Conservation (phyloP, 2,797 vertebrate species). For the Melanotaenia nigrans region DNA sequence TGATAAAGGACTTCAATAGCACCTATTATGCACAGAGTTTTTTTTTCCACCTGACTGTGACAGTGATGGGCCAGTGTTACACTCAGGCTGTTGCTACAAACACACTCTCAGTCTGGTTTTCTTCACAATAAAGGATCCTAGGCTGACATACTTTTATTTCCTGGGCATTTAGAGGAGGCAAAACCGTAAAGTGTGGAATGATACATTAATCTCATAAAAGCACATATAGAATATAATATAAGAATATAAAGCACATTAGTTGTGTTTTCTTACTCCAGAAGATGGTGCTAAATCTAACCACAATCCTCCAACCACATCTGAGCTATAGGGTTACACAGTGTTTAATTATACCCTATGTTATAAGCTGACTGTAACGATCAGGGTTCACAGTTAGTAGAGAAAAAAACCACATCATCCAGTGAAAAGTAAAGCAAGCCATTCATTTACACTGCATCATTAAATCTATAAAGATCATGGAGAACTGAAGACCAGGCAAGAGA, state of each 20-base stretch:
- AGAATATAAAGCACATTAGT: not conserved
- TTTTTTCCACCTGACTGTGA: constrained; percentile 47
- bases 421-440: not conserved
- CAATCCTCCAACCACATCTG: not conserved
- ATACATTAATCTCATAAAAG: not conserved
- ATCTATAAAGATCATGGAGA: not conserved
- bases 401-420: not conserved
- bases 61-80: constrained; percentile 34
- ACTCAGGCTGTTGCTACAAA: not conserved
- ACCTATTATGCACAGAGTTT: constrained; percentile 27
- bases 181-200: not conserved
- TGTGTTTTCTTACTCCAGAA: constrained; percentile 49
- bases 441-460: not conserved
- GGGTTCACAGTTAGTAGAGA: not conserved
- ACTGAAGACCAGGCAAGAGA: not conserved
- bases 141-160: not conserved
- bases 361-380: not conserved
- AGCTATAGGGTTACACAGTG: not conserved
- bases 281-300: constrained; percentile 63
- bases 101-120: not conserved
- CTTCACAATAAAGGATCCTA: not conserved
- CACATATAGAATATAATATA: too few relatives aligned
- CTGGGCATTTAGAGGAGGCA: not conserved
- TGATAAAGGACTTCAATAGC: constrained; percentile 39
- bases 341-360: not conserved